Percentiles rank a stretch among this genome's conserved stretches.
Evolutionary conservation across 2,888 invertebrate genomes (phyloP).

Genomic region (Pogonocherus hispidulus): DNA sequence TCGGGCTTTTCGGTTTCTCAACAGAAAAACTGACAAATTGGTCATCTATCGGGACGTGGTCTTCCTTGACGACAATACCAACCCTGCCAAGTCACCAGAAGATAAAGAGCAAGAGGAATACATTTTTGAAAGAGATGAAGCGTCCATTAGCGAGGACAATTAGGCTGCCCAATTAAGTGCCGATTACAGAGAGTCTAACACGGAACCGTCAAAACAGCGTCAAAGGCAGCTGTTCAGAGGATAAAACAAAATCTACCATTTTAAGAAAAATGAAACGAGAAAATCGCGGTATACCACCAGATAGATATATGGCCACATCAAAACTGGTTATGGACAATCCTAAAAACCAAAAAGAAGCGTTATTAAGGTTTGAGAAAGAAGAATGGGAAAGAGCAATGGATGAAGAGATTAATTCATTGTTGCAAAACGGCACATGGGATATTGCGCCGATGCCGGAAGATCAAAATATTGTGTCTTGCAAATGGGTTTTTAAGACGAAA

Average conservation of each 20-base stretch:
- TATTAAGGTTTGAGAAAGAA: too few relatives aligned
- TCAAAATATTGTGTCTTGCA: slow-evolving; percentile 17
- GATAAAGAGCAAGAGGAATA: background rate
- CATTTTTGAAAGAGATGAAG: too few relatives aligned
- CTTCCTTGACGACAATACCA: background rate
- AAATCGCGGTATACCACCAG: too few relatives aligned
- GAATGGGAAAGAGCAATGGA: background rate
- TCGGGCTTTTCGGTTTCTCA: background rate
- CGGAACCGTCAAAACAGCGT: too few relatives aligned
- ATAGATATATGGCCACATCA: too few relatives aligned
- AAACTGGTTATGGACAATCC: background rate
- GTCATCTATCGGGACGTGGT: background rate
- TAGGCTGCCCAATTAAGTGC: background rate
- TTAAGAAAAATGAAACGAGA: too few relatives aligned
- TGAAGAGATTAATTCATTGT: background rate
- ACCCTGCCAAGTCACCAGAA: background rate
- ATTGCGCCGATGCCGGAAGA: too few relatives aligned
- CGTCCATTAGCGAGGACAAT: background rate
- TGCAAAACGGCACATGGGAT: background rate
- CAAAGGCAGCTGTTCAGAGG: too few relatives aligned
- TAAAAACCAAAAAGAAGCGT: background rate
- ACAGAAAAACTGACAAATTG: background rate
- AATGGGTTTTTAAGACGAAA: too few relatives aligned
- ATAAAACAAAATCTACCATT: too few relatives aligned
- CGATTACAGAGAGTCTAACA: too few relatives aligned